Conservation (phyloP, 2,888 invertebrate species). For the Notodonta dromedarius region DNA sequence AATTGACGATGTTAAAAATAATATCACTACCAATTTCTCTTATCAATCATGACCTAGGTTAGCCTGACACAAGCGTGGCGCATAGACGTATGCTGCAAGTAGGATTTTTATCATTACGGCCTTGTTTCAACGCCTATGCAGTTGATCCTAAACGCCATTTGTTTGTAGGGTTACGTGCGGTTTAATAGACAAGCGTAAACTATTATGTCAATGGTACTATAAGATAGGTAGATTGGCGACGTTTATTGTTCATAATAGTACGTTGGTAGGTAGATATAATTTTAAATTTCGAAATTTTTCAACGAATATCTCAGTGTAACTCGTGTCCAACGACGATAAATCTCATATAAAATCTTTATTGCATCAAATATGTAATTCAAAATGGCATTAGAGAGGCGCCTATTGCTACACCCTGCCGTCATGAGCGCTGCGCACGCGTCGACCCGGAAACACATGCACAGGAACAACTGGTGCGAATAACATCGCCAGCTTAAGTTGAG, state of each 20-base stretch:
- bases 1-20: background rate
- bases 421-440: conserved; percentile 53
- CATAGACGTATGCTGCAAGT: conserved; percentile 49
- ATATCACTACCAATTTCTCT: conserved; percentile 27
- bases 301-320: background rate
- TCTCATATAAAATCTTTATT: conserved; percentile 18
- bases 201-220: background rate
- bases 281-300: background rate
- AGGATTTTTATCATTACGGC: conserved; percentile 57
- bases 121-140: conserved; percentile 45
- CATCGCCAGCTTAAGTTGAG: conserved; percentile 45
- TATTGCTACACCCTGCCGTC: conserved; percentile 40
- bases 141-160: conserved; percentile 13
- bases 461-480: conserved; percentile 53
- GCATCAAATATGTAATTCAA: conserved; percentile 33
- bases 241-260: too few species aligned
- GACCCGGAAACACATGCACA: conserved; percentile 57
- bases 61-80: conserved; percentile 32
- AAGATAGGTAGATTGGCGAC: too few species aligned
- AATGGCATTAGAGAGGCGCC: conserved; percentile 29
- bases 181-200: background rate
- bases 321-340: conserved; percentile 18
- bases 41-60: conserved; percentile 39
- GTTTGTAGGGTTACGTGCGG: background rate
- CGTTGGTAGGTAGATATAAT: background rate